A percentile compares a stretch with the other conserved stretches of the same genome.
phyloP scores from a whole-genome alignment of 2,797 vertebrate genomes.

The Chloroceryle amazona region DNA sequence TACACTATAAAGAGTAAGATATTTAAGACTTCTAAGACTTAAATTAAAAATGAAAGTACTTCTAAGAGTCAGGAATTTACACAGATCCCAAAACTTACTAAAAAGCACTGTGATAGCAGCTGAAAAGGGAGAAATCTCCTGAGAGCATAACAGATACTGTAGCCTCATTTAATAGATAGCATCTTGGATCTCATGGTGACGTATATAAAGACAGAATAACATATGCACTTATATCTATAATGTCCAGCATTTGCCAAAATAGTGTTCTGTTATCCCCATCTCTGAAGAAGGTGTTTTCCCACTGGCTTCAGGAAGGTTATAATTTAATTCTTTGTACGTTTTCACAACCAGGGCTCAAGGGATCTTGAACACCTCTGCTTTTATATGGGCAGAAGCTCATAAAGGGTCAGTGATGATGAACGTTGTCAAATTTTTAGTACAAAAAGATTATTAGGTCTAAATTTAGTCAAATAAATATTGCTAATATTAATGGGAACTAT shows the following conservation, averaged over 20 bases:
- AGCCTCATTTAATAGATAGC: neutral
- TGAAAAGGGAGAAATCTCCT: neutral
- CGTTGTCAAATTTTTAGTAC: neutral
- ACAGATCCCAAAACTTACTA: neutral
- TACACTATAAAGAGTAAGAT: neutral
- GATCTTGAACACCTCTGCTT: neutral
- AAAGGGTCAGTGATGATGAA: neutral
- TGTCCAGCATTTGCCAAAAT: neutral
- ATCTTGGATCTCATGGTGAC: neutral
- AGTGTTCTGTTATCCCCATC: neutral
- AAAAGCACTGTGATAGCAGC: neutral
- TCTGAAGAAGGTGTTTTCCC: neutral
- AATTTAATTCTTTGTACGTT: neutral
- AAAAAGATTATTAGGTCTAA: neutral
- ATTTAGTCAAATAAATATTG: neutral
- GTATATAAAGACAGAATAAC: neutral
- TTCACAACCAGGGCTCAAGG: neutral
- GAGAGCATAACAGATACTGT: neutral
- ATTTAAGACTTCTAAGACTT: neutral
- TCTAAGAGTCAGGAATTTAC: neutral
- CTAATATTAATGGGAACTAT: neutral
- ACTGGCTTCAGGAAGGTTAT: neutral
- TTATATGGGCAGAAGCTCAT: neutral
- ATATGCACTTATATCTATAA: neutral
- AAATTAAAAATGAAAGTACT: neutral